Evolutionary conservation across 2,113 vertebrate genomes (phyloP).

Genomic region (Cricetomys ansorgei): DNA sequence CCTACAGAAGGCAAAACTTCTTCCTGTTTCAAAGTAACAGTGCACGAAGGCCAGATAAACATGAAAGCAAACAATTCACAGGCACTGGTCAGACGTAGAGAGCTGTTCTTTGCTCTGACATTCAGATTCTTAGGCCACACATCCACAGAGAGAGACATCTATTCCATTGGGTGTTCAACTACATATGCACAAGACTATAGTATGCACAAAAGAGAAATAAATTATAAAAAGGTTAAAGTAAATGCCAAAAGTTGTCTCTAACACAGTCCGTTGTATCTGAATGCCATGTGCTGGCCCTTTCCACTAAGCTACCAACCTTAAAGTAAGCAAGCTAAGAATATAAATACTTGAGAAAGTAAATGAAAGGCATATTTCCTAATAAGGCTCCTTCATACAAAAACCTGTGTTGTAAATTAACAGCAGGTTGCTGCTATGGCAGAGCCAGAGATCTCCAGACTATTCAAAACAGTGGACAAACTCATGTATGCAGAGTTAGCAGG

Average conservation of each 20-base stretch:
- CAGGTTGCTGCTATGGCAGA: conserved; percentile 72
- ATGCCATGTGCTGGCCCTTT: conserved; percentile 80
- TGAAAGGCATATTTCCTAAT: conserved; percentile 70
- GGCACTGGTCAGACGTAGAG: conserved; percentile 70
- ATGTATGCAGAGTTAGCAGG: conserved; percentile 84
- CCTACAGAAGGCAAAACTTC: conserved; percentile 69
- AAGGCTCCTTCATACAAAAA: conserved; percentile 70
- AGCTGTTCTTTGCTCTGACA: conserved; percentile 81
- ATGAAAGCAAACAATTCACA: conserved; percentile 82
- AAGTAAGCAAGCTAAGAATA: conserved; percentile 68
- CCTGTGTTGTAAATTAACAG: conserved; percentile 73
- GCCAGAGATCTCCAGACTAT: conserved; percentile 79
- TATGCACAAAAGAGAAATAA: conserved; percentile 85
- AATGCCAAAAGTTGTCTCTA: conserved; percentile 79
- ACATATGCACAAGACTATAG: conserved; percentile 82
- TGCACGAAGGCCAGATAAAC: conserved; percentile 68
- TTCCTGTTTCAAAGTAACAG: conserved; percentile 70
- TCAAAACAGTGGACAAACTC: conserved; percentile 82
- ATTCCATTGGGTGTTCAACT: conserved; percentile 80
- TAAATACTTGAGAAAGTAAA: conserved; percentile 75
- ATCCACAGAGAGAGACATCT: conserved; percentile 80
- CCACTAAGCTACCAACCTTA: conserved; percentile 70
- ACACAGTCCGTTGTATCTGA: conserved; percentile 76
- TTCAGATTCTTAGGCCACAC: conserved; percentile 80
- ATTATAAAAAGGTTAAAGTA: conserved; percentile 85